These are phyloP conservation scores for Embidobia sp. DNA, from an alignment of 2,888 invertebrate genomes.

Conservation along the genomic window DNA sequence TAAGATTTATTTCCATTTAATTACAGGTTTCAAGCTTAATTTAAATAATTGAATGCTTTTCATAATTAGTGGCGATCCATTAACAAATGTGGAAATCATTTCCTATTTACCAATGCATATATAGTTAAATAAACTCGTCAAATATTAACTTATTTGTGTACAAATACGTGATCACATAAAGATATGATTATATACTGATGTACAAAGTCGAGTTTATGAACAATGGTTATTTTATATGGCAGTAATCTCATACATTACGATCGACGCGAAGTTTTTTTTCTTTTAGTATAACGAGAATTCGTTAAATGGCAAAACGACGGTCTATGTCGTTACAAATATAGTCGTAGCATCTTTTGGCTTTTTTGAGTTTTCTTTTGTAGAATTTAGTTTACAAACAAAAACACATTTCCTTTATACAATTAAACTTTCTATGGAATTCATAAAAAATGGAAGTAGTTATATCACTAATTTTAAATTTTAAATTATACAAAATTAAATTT, in stretches of 20 bases:
- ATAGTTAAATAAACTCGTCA: no score
- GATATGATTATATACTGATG: constrained; percentile 79
- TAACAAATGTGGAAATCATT: no score
- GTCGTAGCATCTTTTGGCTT: constrained; percentile 80
- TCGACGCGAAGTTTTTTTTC: constrained; percentile 29
- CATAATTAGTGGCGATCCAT: no score
- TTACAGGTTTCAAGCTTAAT: no score
- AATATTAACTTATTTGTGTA: no score
- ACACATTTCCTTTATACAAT: constrained; percentile 4
- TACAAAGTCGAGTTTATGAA: constrained; percentile 76
- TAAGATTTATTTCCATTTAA: constrained; percentile 72
- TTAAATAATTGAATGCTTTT: no score
- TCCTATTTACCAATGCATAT: no score
- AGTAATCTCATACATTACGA: constrained; percentile 74
- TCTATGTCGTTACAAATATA: constrained; percentile 53
- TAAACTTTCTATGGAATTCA: no score
- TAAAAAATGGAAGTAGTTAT: no score
- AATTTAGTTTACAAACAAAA: constrained; percentile 39
- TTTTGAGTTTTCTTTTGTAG: constrained; percentile 72
- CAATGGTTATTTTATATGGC: constrained; percentile 73
- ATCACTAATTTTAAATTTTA: no score
- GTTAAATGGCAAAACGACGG: constrained; percentile 54
- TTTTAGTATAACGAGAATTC: constrained; percentile 25
- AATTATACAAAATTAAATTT: no score
- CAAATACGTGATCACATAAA: no score